These are phyloP conservation scores for Clitarchus hookeri DNA, from an alignment of 2,888 invertebrate species.

Conservation along the genomic window DNA sequence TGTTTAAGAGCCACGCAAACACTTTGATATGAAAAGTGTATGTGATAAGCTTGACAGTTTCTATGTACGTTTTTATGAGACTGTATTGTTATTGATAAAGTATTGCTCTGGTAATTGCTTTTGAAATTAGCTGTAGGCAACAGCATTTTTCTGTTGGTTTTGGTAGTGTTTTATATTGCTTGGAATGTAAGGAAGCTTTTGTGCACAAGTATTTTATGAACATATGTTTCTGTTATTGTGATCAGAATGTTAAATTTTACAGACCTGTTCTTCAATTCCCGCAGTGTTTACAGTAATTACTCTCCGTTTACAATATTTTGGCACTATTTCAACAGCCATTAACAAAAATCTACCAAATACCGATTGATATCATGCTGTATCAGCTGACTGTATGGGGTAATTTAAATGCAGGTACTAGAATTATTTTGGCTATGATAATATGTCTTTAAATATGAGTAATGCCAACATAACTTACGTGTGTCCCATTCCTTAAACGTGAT, in stretches of 20 bases:
- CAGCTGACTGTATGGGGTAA: not conserved
- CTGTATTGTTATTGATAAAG: not conserved
- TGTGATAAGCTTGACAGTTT: not conserved
- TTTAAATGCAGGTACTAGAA: not conserved
- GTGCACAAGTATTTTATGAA: not conserved
- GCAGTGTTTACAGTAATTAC: not conserved
- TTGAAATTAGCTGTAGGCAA: not conserved
- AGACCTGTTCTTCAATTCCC: not conserved
- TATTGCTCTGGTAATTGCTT: not conserved
- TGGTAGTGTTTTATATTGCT: constrained; percentile 14
- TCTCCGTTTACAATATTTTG: not conserved
- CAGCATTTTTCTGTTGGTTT: not conserved
- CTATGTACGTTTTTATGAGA: not conserved
- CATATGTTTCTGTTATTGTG: not conserved
- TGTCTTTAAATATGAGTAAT: not conserved
- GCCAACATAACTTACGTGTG: too few relatives aligned
- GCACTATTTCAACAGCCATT: not conserved
- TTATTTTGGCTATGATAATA: not conserved
- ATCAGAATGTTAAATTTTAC: not conserved
- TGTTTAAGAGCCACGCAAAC: not conserved
- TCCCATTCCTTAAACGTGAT: too few relatives aligned
- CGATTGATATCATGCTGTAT: not conserved
- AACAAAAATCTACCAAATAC: not conserved
- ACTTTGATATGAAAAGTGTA: not conserved
- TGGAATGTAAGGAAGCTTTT: not conserved